Conservation (phyloP, 2,888 invertebrate genomes). For the Neuroscelio doddi region DNA sequence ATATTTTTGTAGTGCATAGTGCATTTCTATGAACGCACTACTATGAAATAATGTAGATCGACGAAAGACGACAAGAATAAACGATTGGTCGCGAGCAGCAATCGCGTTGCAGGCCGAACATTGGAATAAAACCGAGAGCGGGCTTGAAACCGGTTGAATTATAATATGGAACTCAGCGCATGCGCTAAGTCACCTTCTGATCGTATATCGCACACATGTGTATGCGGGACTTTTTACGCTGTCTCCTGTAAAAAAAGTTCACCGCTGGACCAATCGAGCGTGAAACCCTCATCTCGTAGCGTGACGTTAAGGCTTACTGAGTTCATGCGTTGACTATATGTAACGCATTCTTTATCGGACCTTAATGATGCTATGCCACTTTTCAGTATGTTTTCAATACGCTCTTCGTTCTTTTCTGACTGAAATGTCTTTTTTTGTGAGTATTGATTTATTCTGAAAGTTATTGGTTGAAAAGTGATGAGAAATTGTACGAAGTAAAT, state of each 20-base stretch:
- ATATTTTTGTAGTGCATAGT: too few species aligned
- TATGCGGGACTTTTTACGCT: conserved; percentile 21
- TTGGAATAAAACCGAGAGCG: conserved; percentile 38
- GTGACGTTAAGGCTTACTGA: conserved; percentile 16
- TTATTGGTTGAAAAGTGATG: too few species aligned
- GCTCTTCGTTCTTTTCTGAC: too few species aligned
- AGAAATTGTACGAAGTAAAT: too few species aligned
- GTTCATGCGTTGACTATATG: conserved; percentile 2
- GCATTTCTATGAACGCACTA: too few species aligned
- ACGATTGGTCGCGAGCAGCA: conserved; percentile 16
- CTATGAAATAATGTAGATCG: conserved; percentile 34
- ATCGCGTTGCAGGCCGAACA: conserved; percentile 24
- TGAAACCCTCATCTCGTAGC: conserved; percentile 46
- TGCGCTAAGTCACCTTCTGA: conserved; percentile 49
- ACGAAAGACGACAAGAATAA: conserved; percentile 30
- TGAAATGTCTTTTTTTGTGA: too few species aligned
- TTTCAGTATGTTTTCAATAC: too few species aligned
- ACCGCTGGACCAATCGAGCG: conserved; percentile 41
- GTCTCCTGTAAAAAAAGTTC: conserved; percentile 22
- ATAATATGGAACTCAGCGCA: conserved; percentile 51
- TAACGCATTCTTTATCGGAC: background rate
- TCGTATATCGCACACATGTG: conserved; percentile 48
- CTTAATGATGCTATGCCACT: too few species aligned
- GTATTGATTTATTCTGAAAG: too few species aligned
- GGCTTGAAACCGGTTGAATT: conserved; percentile 56